A percentile compares a stretch with the other conserved stretches of the same genome.
Conservation (phyloP, 2,113 vertebrate genomes). For the Emydura subglobosa region DNA sequence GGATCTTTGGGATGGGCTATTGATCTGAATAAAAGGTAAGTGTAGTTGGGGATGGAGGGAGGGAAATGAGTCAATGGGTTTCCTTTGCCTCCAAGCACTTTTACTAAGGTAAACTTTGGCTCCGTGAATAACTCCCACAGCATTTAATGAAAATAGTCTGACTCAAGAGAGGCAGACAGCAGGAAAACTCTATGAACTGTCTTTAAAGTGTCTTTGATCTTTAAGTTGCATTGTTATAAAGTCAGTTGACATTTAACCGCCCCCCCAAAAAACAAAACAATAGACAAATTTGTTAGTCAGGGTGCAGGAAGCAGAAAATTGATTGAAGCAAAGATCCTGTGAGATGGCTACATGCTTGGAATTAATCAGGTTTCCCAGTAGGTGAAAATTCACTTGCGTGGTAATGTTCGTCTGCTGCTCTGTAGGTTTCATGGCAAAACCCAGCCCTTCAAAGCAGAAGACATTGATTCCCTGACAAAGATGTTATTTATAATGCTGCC, state of each 20-base stretch:
- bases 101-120: not conserved
- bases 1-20: not conserved
- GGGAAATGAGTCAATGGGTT: not conserved
- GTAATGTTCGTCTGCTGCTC: not conserved
- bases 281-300: rapidly evolving
- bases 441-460: not conserved
- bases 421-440: not conserved
- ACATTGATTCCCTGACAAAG: not conserved
- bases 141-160: rapidly evolving
- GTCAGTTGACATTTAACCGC: rapidly evolving
- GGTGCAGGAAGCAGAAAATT: not conserved
- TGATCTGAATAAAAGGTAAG: not conserved
- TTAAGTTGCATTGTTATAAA: rapidly evolving
- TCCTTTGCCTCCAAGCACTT: not conserved
- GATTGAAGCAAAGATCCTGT: not conserved
- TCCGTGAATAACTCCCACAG: not conserved
- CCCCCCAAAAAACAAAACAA: not conserved
- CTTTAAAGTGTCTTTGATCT: not conserved
- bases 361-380: rapidly evolving
- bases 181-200: not conserved
- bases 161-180: rapidly evolving
- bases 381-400: not conserved
- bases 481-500: conserved; percentile 61
- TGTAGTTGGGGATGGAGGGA: not conserved
- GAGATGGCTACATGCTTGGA: not conserved